Base-by-base conservation (phyloP, 2,888 invertebrate species). In the Thecocarcelia acutangulata region DNA sequence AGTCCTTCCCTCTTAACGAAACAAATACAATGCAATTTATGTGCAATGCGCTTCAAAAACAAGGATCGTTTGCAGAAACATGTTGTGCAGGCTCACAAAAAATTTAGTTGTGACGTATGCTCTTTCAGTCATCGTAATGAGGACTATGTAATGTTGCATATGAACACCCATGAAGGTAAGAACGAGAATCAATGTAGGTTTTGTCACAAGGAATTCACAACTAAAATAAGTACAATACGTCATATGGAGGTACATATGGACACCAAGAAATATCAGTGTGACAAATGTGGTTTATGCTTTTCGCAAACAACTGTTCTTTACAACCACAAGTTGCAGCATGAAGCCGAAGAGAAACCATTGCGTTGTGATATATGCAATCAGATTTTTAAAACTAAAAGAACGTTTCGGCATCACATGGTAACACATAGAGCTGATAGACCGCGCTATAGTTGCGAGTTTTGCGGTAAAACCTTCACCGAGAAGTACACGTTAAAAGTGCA, bases 231-330 rank as follows among this genome's bases (percentile, higher is more conserved):
- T 68, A 87, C 88, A 0, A 84, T 90, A 54, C 87, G 89, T 0
- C 89, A 89, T 68, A 89, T 89, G 89, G 89, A 90, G 59, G 85
- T 88, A 2, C 89, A 89, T 64, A 87, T 87, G 86, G 86, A 90
- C 46, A 88, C 87, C 19, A 90, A 90, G 69, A 89, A 90, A 66
- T 89, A 88, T 76, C 90, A 90, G 48, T 89, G 89, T 42, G 89
- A 89, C 37, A 89, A 89, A 64, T 89, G 89, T 37, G 89, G 89
- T 1, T 85, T 90, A 44, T 87, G 90, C 1, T 89, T 89, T 78
- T 89, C 89, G 0, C 85, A 90, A 40, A 88, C 87, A 0, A 87
- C 90, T 50, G 84, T 89, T 0, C 85, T 90, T 50, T 89, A 90
- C 69, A 90, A 90, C 61, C 89, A 89, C 48, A 86, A 88, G 3